Evolutionary conservation across 2,888 invertebrate species (phyloP).

Genomic region (Cephus runcator): DNA sequence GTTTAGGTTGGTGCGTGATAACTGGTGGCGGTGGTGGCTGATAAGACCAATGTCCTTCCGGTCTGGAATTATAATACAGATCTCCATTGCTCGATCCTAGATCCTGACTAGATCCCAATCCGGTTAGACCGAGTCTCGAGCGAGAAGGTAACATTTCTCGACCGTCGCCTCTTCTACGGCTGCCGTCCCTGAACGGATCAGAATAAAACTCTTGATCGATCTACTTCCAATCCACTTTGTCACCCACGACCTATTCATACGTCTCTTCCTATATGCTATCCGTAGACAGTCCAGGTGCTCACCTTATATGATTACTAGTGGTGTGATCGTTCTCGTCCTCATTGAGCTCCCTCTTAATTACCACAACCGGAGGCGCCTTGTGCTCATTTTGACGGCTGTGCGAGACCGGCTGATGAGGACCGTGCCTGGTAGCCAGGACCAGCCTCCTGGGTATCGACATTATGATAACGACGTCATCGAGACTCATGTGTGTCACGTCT

Average conservation of each 20-base stretch:
- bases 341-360: constrained; percentile 87
- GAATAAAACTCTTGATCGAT: constrained; percentile 18
- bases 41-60: constrained; percentile 69
- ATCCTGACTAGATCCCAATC: constrained; percentile 66
- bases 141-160: constrained; percentile 82
- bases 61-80: constrained; percentile 84
- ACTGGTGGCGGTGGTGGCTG: constrained; percentile 87
- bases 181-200: constrained; percentile 67
- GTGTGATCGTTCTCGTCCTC: constrained; percentile 78
- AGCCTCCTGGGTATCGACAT: constrained; percentile 98
- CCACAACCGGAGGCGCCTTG: constrained; percentile 91
- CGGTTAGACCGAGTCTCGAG: constrained; percentile 77
- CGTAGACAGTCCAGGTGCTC: constrained; percentile 23
- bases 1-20: constrained; percentile 90
- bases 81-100: constrained; percentile 72
- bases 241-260: neutral
- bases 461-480: constrained; percentile 99
- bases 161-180: constrained; percentile 78
- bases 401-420: constrained; percentile 59
- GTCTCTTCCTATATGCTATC: constrained; percentile 25
- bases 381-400: constrained; percentile 70
- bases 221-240: neutral
- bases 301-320: constrained; percentile 63
- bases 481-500: constrained; percentile 96
- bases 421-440: constrained; percentile 90